Evolutionary conservation across 1,140 invertebrate species (phyloP), one percentile per base, ranked within the genome.

Genomic region (Stenopsyche tienmushanensis): DNA sequence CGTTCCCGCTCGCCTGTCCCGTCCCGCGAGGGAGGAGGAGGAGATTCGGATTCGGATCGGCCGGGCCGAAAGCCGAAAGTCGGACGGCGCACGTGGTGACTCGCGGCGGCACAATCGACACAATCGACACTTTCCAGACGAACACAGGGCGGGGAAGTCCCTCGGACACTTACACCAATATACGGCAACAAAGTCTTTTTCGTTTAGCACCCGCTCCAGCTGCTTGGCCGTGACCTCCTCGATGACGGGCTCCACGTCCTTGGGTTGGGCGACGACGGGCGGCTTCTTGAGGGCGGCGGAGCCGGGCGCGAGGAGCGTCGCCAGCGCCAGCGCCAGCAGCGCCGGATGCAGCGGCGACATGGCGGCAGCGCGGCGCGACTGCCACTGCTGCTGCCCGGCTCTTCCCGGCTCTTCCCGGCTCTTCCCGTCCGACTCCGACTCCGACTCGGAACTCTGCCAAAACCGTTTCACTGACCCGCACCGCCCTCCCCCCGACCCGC

Each of bases 101-200:
- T 15, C 7, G 45, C 45, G 34, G n/a, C 8, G n/a, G 8, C 34
- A 41, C 8, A n/a, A 41, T 41, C 34, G n/a, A 8, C 8, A 41
- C 8, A 41, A 9, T 41, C n/a, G n/a, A n/a, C n/a, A n/a, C n/a
- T n/a, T n/a, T n/a, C n/a, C n/a, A n/a, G n/a, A n/a, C n/a, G n/a
- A 1, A 7, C 5, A 23, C 13, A 10, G 10, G 9, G 18, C 23
- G 41, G 55, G 60, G 67, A 52, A 64, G 62, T 13, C 64, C 41
- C 52, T 57, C 26, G 39, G 64, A 15, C 80, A 91, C 93, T 95
- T 92, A 96, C 93, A 95, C 91, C 93, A 96, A 82, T 91, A 94
- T 74, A 96, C 93, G 73, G 93, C 93, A 75, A 95, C 91, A 84
- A 91, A 94, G 81, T 94, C 92, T 84, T 93, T 93, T 71, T 93